A percentile compares a stretch with the other conserved stretches of the same genome.
These are phyloP conservation scores for Odocoileus virginianus DNA, from an alignment of 2,113 vertebrate species.

Conservation along the genomic window DNA sequence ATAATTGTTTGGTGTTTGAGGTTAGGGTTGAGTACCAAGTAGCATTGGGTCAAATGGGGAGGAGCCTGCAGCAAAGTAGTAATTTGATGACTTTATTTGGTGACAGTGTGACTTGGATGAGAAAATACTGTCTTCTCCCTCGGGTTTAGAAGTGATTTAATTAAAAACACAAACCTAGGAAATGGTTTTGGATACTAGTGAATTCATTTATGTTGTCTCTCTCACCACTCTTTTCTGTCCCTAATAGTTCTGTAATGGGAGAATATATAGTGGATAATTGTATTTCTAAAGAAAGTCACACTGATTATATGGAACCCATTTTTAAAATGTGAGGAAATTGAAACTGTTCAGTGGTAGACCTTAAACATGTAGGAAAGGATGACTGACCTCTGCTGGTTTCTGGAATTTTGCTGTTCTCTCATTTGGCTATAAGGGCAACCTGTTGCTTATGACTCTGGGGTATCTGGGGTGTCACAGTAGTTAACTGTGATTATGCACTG, in stretches of 20 bases:
- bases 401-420: constrained; percentile 28
- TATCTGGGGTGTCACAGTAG: constrained; percentile 69
- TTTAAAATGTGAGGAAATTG: background rate
- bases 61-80: background rate
- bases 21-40: background rate
- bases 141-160: constrained; percentile 29
- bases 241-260: background rate
- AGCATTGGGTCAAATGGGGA: background rate
- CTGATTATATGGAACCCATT: constrained; percentile 15
- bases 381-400: constrained; percentile 42
- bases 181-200: background rate
- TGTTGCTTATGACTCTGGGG: constrained; percentile 60
- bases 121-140: constrained; percentile 28
- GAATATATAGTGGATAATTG: background rate
- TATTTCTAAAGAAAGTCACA: constrained; percentile 19
- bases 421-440: constrained; percentile 47
- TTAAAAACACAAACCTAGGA: constrained; percentile 28
- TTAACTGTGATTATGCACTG: constrained; percentile 85
- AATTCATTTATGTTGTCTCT: background rate
- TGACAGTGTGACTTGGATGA: constrained; percentile 31
- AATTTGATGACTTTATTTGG: constrained; percentile 36
- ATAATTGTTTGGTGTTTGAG: background rate
- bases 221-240: background rate
- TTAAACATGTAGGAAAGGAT: constrained; percentile 24
- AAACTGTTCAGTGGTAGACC: background rate